phyloP scores from a whole-genome alignment of 2,113 vertebrate genomes.

The Scortum barcoo region DNA sequence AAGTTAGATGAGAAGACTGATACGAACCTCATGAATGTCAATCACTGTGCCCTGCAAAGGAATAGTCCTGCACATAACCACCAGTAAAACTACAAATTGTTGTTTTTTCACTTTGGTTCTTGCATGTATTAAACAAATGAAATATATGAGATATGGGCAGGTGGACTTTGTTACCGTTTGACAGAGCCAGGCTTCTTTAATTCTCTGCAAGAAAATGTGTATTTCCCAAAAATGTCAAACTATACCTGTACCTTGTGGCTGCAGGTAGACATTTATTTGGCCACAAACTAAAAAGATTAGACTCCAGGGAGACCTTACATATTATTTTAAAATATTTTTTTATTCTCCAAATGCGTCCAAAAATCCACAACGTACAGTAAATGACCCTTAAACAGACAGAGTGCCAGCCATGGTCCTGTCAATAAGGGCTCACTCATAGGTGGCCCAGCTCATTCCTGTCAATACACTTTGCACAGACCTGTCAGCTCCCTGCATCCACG shows the following conservation, averaged over 20 bases:
- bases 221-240: background rate
- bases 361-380: background rate
- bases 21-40: background rate
- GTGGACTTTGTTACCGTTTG: background rate
- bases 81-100: background rate
- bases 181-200: background rate
- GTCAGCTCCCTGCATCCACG: constrained; percentile 30
- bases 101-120: background rate
- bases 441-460: background rate
- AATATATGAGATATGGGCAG: too few species aligned
- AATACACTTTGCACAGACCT: constrained; percentile 43
- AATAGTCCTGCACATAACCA: background rate
- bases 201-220: background rate
- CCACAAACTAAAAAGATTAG: background rate
- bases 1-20: background rate
- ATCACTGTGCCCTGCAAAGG: background rate
- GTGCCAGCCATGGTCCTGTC: background rate
- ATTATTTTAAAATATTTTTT: too few species aligned
- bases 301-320: background rate
- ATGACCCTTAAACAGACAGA: background rate
- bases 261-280: background rate
- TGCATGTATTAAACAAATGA: background rate
- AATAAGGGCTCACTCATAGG: background rate
- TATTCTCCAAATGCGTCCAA: background rate
- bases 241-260: too few species aligned